A percentile compares a stretch with the other conserved stretches of the same genome.
Evolutionary conservation across 2,113 vertebrate species (phyloP).

Genomic region (Tamias sibiricus): DNA sequence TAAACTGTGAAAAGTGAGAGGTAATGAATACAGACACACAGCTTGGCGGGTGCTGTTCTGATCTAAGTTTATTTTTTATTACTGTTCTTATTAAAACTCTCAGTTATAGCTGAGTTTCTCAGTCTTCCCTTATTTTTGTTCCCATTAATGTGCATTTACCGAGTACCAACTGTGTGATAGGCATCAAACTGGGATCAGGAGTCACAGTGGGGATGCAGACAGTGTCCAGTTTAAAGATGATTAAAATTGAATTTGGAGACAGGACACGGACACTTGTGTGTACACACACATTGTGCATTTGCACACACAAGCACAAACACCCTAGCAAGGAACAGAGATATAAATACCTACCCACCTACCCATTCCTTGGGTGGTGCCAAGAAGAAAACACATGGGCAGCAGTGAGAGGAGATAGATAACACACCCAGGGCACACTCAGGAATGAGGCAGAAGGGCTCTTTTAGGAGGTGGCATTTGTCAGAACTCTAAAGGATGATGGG

Average conservation of each 20-base stretch:
- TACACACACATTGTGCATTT: not conserved
- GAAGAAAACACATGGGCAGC: not conserved
- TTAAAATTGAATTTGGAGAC: not conserved
- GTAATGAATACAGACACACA: not conserved
- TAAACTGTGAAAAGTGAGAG: not conserved
- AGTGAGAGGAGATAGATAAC: rapidly evolving
- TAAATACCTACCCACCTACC: not conserved
- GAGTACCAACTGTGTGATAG: not conserved
- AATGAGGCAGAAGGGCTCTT: not conserved
- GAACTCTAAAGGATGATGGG: not conserved
- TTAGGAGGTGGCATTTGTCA: rapidly evolving
- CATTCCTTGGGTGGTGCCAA: not conserved
- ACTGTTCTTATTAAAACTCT: not conserved
- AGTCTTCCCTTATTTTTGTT: not conserved
- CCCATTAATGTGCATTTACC: not conserved
- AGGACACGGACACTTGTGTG: not conserved
- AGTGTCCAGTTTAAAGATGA: not conserved
- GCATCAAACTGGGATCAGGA: not conserved
- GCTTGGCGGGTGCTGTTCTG: not conserved
- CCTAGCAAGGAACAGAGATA: not conserved
- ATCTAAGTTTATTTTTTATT: not conserved
- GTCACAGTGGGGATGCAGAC: not conserved
- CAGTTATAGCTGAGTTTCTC: not conserved
- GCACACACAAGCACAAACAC: not conserved
- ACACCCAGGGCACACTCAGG: rapidly evolving